Percentiles rank a stretch among this genome's conserved stretches.
Conservation (phyloP, 2,113 vertebrate species). For the Tyto alba region DNA sequence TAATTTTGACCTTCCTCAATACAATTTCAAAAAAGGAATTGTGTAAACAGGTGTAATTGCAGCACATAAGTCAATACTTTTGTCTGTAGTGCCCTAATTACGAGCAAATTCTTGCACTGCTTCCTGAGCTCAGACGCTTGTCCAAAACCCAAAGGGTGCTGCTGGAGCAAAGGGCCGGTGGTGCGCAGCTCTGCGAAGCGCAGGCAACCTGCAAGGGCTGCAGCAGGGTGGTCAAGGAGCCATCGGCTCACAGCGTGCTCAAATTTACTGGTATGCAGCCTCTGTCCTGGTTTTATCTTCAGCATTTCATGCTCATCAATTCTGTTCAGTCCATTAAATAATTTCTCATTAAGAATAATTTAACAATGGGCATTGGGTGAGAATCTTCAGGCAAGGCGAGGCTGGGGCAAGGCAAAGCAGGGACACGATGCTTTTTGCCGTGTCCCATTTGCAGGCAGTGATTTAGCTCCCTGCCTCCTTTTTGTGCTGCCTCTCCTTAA, state of each 20-base stretch:
- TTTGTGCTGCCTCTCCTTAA: neutral
- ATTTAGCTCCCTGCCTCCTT: neutral
- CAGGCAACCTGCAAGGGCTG: neutral
- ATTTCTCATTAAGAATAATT: neutral
- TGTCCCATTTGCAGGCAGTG: neutral
- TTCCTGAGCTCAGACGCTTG: neutral
- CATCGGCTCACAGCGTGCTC: neutral
- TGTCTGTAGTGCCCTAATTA: neutral
- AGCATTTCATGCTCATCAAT: neutral
- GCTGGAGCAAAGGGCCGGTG: neutral
- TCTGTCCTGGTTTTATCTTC: neutral
- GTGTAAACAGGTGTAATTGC: neutral
- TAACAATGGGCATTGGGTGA: neutral
- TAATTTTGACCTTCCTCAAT: neutral
- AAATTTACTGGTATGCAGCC: neutral
- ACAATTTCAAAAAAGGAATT: no score
- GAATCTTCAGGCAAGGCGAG: fast-evolving
- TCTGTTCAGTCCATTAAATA: neutral
- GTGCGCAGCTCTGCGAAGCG: neutral
- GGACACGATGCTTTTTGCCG: neutral
- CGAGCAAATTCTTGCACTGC: neutral
- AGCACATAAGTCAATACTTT: neutral
- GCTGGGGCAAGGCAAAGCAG: neutral
- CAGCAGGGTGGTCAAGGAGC: neutral
- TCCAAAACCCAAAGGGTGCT: neutral